A percentile compares a stretch with the other conserved stretches of the same genome.
phyloP scores from a whole-genome alignment of 2,888 invertebrate genomes.

The Apotomis capreana region DNA sequence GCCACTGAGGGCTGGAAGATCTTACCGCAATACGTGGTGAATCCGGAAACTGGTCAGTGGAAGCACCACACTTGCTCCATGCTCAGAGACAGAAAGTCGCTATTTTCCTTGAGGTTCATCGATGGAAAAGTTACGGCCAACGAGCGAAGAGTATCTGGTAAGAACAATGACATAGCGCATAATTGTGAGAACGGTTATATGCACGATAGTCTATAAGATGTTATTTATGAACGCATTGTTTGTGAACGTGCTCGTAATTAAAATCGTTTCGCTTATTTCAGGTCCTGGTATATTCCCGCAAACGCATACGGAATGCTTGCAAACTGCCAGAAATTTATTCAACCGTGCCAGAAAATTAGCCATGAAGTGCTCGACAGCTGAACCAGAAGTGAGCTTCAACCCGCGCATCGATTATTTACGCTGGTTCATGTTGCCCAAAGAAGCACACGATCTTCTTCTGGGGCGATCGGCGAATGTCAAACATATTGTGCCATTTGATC shows the following conservation, averaged over 20 bases:
- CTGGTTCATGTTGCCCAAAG: slow-evolving; percentile 95
- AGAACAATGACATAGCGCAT: slow-evolving; percentile 43
- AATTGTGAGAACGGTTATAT: slow-evolving; percentile 8
- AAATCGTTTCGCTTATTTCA: slow-evolving; percentile 50
- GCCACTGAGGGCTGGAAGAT: slow-evolving; percentile 95
- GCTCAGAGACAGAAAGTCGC: slow-evolving; percentile 91
- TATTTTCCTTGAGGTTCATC: slow-evolving; percentile 89
- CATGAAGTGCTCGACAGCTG: slow-evolving; percentile 88
- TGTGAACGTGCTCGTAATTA: slow-evolving; percentile 7
- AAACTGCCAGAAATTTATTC: slow-evolving; percentile 90
- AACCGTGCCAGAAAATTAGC: slow-evolving; percentile 90
- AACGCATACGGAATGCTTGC: slow-evolving; percentile 89
- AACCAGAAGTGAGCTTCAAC: slow-evolving; percentile 89
- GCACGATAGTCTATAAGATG: slow-evolving; percentile 1
- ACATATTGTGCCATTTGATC: slow-evolving; percentile 90
- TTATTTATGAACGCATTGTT: slow-evolving; percentile 20
- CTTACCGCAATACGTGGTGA: slow-evolving; percentile 93
- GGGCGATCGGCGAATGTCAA: slow-evolving; percentile 90
- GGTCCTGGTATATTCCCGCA: slow-evolving; percentile 89
- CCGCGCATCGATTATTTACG: slow-evolving; percentile 87
- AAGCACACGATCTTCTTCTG: slow-evolving; percentile 90
- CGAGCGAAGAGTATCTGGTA: slow-evolving; percentile 87
- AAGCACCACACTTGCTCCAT: slow-evolving; percentile 91
- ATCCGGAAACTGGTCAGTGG: slow-evolving; percentile 95
- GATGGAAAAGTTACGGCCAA: slow-evolving; percentile 90